These are phyloP conservation scores for Brachionus calyciflorus DNA, from an alignment of 1,140 invertebrate species.

Conservation along the genomic window DNA sequence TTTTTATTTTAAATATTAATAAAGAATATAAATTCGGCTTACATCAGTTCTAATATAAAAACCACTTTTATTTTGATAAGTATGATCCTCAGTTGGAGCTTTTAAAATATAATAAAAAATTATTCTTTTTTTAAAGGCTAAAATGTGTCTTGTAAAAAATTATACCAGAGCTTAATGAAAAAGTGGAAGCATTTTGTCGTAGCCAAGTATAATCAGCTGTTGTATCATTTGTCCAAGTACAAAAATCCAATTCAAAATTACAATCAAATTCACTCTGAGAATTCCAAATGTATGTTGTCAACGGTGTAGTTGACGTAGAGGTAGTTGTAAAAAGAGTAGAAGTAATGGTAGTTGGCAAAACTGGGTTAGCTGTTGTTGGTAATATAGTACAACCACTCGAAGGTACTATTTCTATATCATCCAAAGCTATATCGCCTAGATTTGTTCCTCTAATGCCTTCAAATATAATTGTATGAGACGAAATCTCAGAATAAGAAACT, in stretches of 20 bases:
- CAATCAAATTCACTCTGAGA: constrained; percentile 50
- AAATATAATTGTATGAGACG: constrained; percentile 49
- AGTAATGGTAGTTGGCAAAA: not conserved
- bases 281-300: constrained; percentile 13
- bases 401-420: constrained; percentile 52
- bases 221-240: constrained; percentile 51
- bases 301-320: not conserved
- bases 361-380: constrained; percentile 3
- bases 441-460: constrained; percentile 52
- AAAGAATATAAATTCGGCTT: too few relatives aligned
- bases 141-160: not conserved
- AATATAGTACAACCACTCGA: constrained; percentile 22
- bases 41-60: constrained; percentile 38
- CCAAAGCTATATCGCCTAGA: constrained; percentile 54
- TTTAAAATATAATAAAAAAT: not conserved
- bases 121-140: not conserved
- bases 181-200: not conserved
- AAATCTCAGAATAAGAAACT: constrained; percentile 48
- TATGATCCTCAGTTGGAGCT: constrained; percentile 52
- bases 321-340: constrained; percentile 17
- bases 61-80: constrained; percentile 42
- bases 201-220: constrained; percentile 50
- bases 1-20: not conserved
- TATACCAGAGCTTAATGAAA: not conserved
- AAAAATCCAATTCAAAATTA: constrained; percentile 52